phyloP scores from a whole-genome alignment of 1,140 invertebrate genomes.

The Venturia canescens region DNA sequence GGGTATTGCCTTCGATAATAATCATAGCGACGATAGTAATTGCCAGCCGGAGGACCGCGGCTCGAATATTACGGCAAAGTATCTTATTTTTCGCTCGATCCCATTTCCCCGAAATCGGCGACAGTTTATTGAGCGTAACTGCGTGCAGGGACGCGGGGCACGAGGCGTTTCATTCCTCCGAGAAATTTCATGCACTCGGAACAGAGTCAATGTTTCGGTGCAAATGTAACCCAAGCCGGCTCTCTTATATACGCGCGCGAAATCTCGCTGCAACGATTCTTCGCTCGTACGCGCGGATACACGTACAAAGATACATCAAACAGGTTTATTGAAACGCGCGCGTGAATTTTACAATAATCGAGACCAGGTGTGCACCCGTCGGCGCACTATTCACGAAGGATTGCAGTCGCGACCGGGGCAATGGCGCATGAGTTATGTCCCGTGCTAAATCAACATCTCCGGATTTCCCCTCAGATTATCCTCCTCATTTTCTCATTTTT shows the following conservation, averaged over 20 bases:
- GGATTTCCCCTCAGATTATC: no score
- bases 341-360: constrained; percentile 14
- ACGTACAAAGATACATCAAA: not conserved
- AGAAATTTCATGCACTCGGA: not conserved
- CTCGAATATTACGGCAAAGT: not conserved
- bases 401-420: not conserved
- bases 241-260: not conserved
- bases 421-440: no score
- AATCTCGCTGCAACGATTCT: not conserved
- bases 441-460: no score
- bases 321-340: constrained; percentile 13
- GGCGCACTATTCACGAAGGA: not conserved
- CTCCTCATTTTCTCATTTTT: not conserved
- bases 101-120: no score
- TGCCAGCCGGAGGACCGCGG: not conserved
- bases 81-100: not conserved
- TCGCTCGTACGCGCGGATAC: not conserved
- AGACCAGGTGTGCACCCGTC: not conserved
- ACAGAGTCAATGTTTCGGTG: not conserved
- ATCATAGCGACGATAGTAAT: not conserved
- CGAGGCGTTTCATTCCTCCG: not conserved
- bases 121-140: no score
- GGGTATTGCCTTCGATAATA: not conserved
- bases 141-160: no score
- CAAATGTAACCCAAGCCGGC: not conserved